These are phyloP conservation scores for Plebejus anna DNA, from an alignment of 2,888 invertebrate genomes.

Conservation along the genomic window DNA sequence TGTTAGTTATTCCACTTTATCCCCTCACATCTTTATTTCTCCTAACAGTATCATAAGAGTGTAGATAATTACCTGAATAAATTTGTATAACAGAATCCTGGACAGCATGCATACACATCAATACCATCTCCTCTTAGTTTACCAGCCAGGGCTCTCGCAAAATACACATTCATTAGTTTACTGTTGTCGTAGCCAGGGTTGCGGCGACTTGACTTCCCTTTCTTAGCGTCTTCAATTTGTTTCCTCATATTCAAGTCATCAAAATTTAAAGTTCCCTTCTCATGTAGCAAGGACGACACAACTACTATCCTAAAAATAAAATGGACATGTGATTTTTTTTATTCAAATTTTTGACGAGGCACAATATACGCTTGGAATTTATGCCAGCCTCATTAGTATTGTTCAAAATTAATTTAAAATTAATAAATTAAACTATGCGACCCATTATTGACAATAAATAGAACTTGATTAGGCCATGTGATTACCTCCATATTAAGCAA, in stretches of 20 bases:
- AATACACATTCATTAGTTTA: constrained; percentile 88
- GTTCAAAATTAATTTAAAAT: too few relatives aligned
- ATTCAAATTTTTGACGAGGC: too few relatives aligned
- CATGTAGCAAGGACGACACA: constrained; percentile 85
- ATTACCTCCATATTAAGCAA: background rate
- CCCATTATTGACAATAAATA: too few relatives aligned
- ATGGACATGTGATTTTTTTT: background rate
- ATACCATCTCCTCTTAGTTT: constrained; percentile 77
- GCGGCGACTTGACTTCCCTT: constrained; percentile 51
- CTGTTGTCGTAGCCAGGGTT: constrained; percentile 87
- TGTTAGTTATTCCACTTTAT: too few relatives aligned
- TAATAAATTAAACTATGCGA: too few relatives aligned
- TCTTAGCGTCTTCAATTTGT: constrained; percentile 62
- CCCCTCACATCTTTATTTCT: too few relatives aligned
- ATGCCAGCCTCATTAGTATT: too few relatives aligned
- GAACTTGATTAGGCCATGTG: background rate
- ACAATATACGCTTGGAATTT: too few relatives aligned
- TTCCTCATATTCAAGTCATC: constrained; percentile 82
- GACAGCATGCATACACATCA: constrained; percentile 85
- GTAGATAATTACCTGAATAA: constrained; percentile 80
- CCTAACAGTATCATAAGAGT: too few relatives aligned
- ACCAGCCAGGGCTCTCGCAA: constrained; percentile 82
- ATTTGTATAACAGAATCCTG: constrained; percentile 89
- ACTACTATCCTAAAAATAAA: constrained; percentile 80
- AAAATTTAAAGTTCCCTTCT: constrained; percentile 84